A percentile compares a stretch with the other conserved stretches of the same genome.
Evolutionary conservation across 2,113 vertebrate species (phyloP).

Genomic region (Antechinus stuartii): DNA sequence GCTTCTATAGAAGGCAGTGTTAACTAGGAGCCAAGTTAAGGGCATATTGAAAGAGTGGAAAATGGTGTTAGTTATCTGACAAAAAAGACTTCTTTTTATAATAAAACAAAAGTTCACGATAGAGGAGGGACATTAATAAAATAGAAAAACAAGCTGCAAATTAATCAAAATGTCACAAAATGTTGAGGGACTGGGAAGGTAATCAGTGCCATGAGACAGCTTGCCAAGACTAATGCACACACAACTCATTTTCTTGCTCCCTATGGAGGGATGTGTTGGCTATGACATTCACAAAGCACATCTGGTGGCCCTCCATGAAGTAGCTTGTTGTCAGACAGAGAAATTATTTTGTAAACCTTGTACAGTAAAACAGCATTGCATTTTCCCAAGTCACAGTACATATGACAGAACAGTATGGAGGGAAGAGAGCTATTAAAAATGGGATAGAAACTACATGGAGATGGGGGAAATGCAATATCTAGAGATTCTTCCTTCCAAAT

Average conservation of each 20-base stretch:
- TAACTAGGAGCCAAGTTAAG: background rate
- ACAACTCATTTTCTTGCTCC: background rate
- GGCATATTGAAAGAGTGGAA: background rate
- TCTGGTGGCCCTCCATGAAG: fast-evolving
- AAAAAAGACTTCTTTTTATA: background rate
- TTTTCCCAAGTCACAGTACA: background rate
- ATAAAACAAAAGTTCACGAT: conserved; percentile 51
- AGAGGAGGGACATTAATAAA: conserved; percentile 56
- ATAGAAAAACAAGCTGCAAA: conserved; percentile 29
- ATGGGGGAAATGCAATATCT: background rate
- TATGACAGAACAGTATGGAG: background rate
- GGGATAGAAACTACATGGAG: background rate
- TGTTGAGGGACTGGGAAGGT: conserved; percentile 18
- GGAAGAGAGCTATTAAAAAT: conserved; percentile 15
- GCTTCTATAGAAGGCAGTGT: conserved; percentile 33
- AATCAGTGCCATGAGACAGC: background rate
- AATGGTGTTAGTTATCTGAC: conserved; percentile 55
- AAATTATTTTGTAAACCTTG: background rate
- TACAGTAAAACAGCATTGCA: conserved; percentile 16
- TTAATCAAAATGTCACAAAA: conserved; percentile 52
- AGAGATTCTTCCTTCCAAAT: background rate
- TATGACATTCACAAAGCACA: background rate
- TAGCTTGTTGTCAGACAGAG: conserved; percentile 10
- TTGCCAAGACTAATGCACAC: conserved; percentile 49
- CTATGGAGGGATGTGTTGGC: conserved; percentile 13